Percentiles rank a stretch among this genome's conserved stretches.
Evolutionary conservation across 2,113 vertebrate species (phyloP).

Genomic region (Rhagologus leucostigma): DNA sequence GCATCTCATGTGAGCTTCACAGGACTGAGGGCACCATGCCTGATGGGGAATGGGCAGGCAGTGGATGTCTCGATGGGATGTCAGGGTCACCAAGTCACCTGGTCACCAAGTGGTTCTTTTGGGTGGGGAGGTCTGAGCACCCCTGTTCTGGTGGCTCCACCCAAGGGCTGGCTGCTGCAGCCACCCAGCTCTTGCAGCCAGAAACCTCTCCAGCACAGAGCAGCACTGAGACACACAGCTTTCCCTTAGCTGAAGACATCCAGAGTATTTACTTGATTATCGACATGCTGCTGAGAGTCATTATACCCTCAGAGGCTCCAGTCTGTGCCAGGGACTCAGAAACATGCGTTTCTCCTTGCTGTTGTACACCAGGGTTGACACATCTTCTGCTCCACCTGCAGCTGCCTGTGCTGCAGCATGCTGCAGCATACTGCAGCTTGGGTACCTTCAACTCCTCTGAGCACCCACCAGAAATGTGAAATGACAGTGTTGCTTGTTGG

Average conservation of each 20-base stretch:
- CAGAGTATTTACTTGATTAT: neutral
- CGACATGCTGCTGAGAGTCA: neutral
- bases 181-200: rapidly evolving
- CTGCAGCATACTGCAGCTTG: neutral
- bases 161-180: neutral
- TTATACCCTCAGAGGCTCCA: neutral
- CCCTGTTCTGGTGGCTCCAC: no score
- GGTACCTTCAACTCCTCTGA: neutral
- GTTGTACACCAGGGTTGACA: neutral
- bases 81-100: neutral
- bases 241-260: neutral
- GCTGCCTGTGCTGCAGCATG: neutral
- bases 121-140: neutral
- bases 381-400: neutral
- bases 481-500: neutral
- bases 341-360: neutral
- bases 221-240: neutral
- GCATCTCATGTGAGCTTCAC: neutral
- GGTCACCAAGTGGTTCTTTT: neutral
- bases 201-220: neutral
- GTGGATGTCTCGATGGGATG: rapidly evolving
- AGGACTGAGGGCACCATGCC: rapidly evolving
- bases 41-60: neutral
- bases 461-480: neutral
- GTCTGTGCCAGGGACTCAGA: neutral